phyloP scores from a whole-genome alignment of 37 sponge, comb jelly and placozoan species.

The Cliona cf. orientalis region DNA sequence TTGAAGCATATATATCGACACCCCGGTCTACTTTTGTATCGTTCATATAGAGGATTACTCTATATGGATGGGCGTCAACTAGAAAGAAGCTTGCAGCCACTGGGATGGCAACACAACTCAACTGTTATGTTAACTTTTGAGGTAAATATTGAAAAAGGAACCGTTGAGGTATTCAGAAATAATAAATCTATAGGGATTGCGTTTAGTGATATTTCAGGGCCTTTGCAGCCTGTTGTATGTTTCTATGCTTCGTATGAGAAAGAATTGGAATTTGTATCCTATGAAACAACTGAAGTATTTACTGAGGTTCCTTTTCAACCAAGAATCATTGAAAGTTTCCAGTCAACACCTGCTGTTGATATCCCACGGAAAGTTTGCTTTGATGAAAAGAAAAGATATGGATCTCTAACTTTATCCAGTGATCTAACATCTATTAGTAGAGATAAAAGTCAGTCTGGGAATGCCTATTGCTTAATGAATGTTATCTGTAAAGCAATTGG shows the following conservation, averaged over 20 bases:
- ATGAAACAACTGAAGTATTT: slow-evolving; percentile 2
- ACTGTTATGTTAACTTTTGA: slow-evolving; percentile 32
- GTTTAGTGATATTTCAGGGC: slow-evolving; percentile 32
- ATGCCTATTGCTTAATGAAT: slow-evolving; percentile 47
- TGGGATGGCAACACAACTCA: slow-evolving; percentile 17
- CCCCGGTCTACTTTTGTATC: slow-evolving; percentile 31
- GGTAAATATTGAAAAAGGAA: slow-evolving; percentile 30
- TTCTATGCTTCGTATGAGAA: slow-evolving; percentile 72
- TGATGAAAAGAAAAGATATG: slow-evolving; percentile 18
- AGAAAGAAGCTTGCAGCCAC: background rate
- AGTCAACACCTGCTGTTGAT: background rate
- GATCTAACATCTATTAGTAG: slow-evolving; percentile 37
- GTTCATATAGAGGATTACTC: slow-evolving; percentile 60
- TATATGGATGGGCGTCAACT: slow-evolving; percentile 51
- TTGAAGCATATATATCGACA: slow-evolving; percentile 44
- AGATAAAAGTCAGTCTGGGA: slow-evolving; percentile 20
- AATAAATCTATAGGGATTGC: slow-evolving; percentile 32
- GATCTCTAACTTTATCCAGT: slow-evolving; percentile 8
- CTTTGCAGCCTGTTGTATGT: slow-evolving; percentile 51
- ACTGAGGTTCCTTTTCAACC: background rate
- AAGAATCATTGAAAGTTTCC: background rate
- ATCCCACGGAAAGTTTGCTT: slow-evolving; percentile 26
- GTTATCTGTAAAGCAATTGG: slow-evolving; percentile 7
- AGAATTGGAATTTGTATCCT: slow-evolving; percentile 17
- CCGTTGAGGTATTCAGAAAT: slow-evolving; percentile 34